phyloP scores from a whole-genome alignment of 2,888 invertebrate genomes.

The Meghimatium bilineatum region DNA sequence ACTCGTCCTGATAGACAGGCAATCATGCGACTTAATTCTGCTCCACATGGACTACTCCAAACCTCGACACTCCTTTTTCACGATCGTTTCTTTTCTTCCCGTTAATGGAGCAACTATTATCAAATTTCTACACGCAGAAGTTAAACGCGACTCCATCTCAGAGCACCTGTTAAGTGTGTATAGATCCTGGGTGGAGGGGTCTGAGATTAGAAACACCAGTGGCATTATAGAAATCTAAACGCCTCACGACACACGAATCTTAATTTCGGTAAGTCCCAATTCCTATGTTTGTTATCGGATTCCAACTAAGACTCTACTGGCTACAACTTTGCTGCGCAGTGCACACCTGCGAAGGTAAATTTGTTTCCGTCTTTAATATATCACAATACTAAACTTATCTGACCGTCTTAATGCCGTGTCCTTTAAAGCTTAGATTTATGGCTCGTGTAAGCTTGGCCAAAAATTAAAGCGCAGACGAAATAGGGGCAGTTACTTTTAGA shows the following conservation, averaged over 20 bases:
- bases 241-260: conserved; percentile 24
- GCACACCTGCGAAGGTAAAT: conserved; percentile 29
- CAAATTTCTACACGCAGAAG: neutral
- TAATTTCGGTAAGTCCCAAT: conserved; percentile 17
- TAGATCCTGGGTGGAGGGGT: neutral
- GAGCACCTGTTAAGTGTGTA: conserved; percentile 34
- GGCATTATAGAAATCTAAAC: neutral
- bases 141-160: conserved; percentile 7
- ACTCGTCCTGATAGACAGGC: neutral
- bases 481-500: conserved; percentile 12
- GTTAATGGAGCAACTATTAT: conserved; percentile 20
- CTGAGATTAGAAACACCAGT: conserved; percentile 5
- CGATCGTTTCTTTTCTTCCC: neutral
- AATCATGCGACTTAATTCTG: conserved; percentile 13
- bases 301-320: conserved; percentile 10
- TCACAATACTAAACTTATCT: conserved; percentile 19
- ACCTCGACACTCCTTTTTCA: conserved; percentile 22
- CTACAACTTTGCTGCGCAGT: conserved; percentile 10
- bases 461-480: neutral
- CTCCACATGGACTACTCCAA: neutral
- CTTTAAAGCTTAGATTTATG: conserved; percentile 37
- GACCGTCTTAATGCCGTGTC: conserved; percentile 28
- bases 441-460: conserved; percentile 15
- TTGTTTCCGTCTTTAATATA: conserved; percentile 1
- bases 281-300: conserved; percentile 20